Evolutionary conservation across 2,797 vertebrate genomes (phyloP).

Genomic region (Etheostoma perlongum): DNA sequence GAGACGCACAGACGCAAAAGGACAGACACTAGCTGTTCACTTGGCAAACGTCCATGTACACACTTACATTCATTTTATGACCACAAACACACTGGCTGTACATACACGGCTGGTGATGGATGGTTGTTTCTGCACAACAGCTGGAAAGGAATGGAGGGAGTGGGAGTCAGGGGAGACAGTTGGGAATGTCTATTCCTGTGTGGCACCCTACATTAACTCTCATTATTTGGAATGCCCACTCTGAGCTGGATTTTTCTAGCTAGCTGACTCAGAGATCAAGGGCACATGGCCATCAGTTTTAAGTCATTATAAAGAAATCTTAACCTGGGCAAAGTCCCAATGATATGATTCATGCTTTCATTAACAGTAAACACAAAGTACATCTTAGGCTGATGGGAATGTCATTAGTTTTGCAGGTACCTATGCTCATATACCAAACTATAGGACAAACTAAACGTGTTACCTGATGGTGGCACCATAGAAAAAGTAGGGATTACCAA

Average conservation of each 20-base stretch:
- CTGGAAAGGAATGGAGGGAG: constrained; percentile 48
- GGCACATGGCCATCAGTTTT: not conserved
- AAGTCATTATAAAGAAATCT: constrained; percentile 19
- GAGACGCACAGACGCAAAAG: constrained; percentile 44
- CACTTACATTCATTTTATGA: not conserved
- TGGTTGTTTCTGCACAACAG: constrained; percentile 60
- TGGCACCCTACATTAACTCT: constrained; percentile 56
- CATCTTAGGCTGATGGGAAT: not conserved
- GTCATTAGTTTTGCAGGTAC: not conserved
- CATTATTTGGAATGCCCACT: constrained; percentile 37
- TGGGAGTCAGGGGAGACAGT: constrained; percentile 43
- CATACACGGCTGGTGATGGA: constrained; percentile 56
- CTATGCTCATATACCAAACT: not conserved
- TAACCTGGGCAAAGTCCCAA: constrained; percentile 1
- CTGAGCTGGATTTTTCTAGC: constrained; percentile 25
- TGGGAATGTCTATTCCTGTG: constrained; percentile 56
- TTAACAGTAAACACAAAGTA: not conserved
- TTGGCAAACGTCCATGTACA: constrained; percentile 38
- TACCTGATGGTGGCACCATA: not conserved
- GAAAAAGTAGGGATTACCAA: not conserved
- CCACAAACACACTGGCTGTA: constrained; percentile 19
- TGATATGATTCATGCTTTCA: constrained; percentile 13
- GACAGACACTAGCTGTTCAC: constrained; percentile 55
- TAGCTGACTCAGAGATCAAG: constrained; percentile 48
- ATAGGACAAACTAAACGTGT: not conserved